Evolutionary conservation across 2,888 invertebrate genomes (phyloP), one percentile per base, ranked within the genome.

Genomic region (Adelphocoris suturalis): DNA sequence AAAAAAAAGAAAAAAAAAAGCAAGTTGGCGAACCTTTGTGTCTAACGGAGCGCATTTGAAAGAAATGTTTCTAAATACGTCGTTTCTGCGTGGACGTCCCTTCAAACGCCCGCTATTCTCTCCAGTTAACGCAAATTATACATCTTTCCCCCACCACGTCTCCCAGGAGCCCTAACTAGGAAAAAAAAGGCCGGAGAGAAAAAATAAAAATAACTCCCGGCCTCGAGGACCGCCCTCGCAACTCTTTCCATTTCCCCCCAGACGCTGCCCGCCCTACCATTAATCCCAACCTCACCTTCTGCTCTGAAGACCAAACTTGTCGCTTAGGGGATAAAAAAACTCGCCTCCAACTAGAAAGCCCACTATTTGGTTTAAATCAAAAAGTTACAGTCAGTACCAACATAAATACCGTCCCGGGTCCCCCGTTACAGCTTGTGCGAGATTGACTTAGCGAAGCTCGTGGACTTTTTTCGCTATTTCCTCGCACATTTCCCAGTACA

Each of bases 331-430:
- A 47, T 28, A 80, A 13, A 27, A 23, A 52, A 48, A 52, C 16
- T 46, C n/a, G n/a, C 14, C 14, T 23, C 23, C n/a, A 82, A 82
- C 82, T 48, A 52, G 82, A 48, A n/a, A 19, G 78, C 19, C 82
- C 52, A 82, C 82, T 82, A 82, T 82, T 82, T 82, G 82, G 82
- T 52, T 82, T 82, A 82, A 82, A 82, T 82, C 82, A 82, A 82
- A 81, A 82, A 82, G 82, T 82, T 82, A 82, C 82, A 46, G 82
- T 5, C 82, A 23, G 52, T 82, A 82, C 37, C 37, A 78, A 82
- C 82, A 82, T 82, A 82, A 82, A 82, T 52, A 82, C 82, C 11
- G 3, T 14, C 52, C 47, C 82, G 19, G n/a, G 46, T 28, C 47
- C 48, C 82, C 82, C 7, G 82, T 82, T 82, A 82, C 82, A 52